Percentiles rank a stretch among this genome's conserved stretches.
phyloP scores from a whole-genome alignment of 2,113 vertebrate species.

The Rhombomys opimus region DNA sequence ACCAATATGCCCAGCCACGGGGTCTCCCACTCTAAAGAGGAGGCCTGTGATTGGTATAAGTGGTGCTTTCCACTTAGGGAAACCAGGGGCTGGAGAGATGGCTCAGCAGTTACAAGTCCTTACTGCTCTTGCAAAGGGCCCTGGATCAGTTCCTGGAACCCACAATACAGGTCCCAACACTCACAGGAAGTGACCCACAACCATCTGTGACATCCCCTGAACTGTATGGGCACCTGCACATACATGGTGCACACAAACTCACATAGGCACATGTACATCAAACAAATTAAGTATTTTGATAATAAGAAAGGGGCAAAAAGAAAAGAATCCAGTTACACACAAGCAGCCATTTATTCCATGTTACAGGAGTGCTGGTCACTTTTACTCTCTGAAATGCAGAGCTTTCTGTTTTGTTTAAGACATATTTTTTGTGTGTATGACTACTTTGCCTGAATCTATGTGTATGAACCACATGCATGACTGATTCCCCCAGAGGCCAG shows the following conservation, averaged over 20 bases:
- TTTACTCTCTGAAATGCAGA: neutral
- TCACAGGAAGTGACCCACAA: neutral
- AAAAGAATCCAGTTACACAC: neutral
- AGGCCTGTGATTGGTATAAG: neutral
- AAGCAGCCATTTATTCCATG: neutral
- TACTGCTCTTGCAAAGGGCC: neutral
- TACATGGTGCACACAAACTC: neutral
- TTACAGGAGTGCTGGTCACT: neutral
- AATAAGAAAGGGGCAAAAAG: neutral
- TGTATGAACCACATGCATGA: neutral
- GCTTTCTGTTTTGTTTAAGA: neutral
- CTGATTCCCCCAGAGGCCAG: neutral
- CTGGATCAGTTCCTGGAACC: neutral
- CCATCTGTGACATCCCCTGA: neutral
- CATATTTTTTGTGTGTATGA: neutral
- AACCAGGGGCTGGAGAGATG: neutral
- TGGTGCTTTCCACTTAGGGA: constrained; percentile 15
- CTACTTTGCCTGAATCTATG: neutral
- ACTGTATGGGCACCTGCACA: neutral
- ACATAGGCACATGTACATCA: neutral
- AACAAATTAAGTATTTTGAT: neutral
- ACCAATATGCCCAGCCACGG: neutral
- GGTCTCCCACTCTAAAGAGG: neutral
- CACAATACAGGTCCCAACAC: neutral
- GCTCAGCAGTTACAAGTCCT: neutral